These are phyloP conservation scores for Amia ocellicauda DNA, from an alignment of 2,113 vertebrate genomes.

Conservation along the genomic window DNA sequence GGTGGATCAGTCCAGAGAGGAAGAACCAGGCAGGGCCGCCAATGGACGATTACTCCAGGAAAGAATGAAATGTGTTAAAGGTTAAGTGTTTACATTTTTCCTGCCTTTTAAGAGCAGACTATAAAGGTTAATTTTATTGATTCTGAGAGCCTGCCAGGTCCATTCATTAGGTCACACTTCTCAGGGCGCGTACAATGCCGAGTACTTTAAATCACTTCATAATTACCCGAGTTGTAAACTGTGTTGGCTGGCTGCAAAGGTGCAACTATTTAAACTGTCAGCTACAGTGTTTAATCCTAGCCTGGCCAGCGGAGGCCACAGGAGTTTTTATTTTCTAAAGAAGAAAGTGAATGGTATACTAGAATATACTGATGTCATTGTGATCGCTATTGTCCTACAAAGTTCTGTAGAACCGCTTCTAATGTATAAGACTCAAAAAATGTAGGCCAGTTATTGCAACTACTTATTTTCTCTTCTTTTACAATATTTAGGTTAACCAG, in stretches of 20 bases:
- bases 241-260: background rate
- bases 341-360: too few relatives aligned
- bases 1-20: slow-evolving; percentile 45
- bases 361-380: too few relatives aligned
- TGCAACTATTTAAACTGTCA: slow-evolving; percentile 9
- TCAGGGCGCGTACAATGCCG: background rate
- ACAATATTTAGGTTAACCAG: too few relatives aligned
- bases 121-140: slow-evolving; percentile 32
- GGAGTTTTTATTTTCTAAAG: too few relatives aligned
- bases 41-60: slow-evolving; percentile 41
- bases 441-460: too few relatives aligned
- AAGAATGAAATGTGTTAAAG: slow-evolving; percentile 45
- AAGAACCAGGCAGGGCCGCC: slow-evolving; percentile 41
- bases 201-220: slow-evolving; percentile 15
- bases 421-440: too few relatives aligned
- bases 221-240: slow-evolving; percentile 9
- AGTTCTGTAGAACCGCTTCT: too few relatives aligned
- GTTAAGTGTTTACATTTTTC: slow-evolving; percentile 49
- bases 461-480: too few relatives aligned
- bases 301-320: background rate
- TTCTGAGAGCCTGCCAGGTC: slow-evolving; percentile 5
- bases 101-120: slow-evolving; percentile 23
- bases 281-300: background rate
- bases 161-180: background rate
- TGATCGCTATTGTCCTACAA: too few relatives aligned